Conservation (phyloP, 2,113 vertebrate genomes). For the Sardina pilchardus region DNA sequence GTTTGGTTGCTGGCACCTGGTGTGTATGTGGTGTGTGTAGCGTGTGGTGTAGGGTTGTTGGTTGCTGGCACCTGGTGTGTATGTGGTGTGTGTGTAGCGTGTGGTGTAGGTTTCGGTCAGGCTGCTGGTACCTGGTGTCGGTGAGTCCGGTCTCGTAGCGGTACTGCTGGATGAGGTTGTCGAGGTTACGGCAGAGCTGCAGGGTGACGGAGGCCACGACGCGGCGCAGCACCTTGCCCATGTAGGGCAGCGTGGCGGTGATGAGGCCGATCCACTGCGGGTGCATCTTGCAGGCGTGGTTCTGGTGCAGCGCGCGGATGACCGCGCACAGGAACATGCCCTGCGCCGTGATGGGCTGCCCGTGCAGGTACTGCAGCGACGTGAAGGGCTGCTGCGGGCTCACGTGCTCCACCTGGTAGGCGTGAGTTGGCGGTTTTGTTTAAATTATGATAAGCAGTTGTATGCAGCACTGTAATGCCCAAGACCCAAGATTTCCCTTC, state of each 20-base stretch:
- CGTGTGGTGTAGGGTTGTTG: too few relatives aligned
- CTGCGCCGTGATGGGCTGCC: conserved; percentile 95
- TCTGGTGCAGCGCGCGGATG: conserved; percentile 92
- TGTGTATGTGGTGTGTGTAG: too few relatives aligned
- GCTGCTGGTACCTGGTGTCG: conserved; percentile 76
- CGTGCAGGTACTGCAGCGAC: conserved; percentile 93
- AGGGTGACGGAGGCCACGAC: conserved; percentile 95
- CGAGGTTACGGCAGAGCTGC: conserved; percentile 95
- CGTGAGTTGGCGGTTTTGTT: too few relatives aligned
- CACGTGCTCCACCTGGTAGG: conserved; percentile 91
- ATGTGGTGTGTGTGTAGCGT: too few relatives aligned
- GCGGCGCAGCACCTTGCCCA: conserved; percentile 90
- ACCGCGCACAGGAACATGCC: conserved; percentile 98
- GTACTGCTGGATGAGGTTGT: conserved; percentile 95
- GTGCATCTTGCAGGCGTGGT: conserved; percentile 96
- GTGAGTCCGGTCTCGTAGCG: conserved; percentile 90
- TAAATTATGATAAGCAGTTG: too few relatives aligned
- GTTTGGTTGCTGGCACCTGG: conserved; percentile 69
- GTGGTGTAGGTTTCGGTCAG: too few relatives aligned
- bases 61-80: conserved; percentile 75
- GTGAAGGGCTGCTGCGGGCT: conserved; percentile 94
- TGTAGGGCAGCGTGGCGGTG: conserved; percentile 93
- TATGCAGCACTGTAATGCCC: too few relatives aligned
- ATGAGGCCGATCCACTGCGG: conserved; percentile 98
- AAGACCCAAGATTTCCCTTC: too few relatives aligned